Evolutionary conservation across 2,888 invertebrate genomes (phyloP), one percentile per base, ranked within the genome.

Genomic region (Balanococcus diminutus): DNA sequence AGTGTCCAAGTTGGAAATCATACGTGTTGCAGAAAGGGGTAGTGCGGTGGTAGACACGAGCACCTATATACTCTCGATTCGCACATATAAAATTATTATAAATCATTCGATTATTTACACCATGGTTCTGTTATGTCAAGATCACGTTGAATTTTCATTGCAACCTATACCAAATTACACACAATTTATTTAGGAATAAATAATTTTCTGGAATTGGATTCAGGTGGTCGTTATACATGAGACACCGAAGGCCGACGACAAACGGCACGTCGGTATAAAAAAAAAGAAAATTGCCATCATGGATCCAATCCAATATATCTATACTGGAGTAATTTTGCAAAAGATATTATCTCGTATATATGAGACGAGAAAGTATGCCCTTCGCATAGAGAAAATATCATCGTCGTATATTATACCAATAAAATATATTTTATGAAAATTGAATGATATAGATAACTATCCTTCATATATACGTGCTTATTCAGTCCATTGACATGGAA

Each of bases 71-170:
- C 67, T 28, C 28, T 28, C 67, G 16, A n/a, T 28, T 6, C 19
- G 56, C n/a, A n/a, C n/a, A n/a, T n/a, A n/a, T n/a, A n/a, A n/a
- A n/a, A n/a, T n/a, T n/a, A n/a, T n/a, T 67, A 67, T 67, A 67
- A 67, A 67, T 67, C 28, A 67, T 67, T 67, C 61, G 25, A 61
- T 61, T 67, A 67, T 67, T 67, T 61, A 61, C 25, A 61, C 61
- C 9, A 16, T 56, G 56, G 22, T 22, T 56, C 6, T 56, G 56
- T 56, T 56, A 22, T 56, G 56, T 56, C 56, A 56, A 56, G 56
- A 56, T 56, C 56, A 22, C 56, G 56, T 56, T 22, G 56, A 56
- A 56, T 56, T 56, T 56, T 56, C 56, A 56, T 22, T 9, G 22
- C 22, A n/a, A 46, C 6, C n/a, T n/a, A n/a, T n/a, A 51, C 51